Percentiles rank a stretch among this genome's conserved stretches.
These are phyloP conservation scores for Aurelia coerulea DNA, from an alignment of 30 jellyfish, hydroid and myxozoan genomes.

Conservation along the genomic window DNA sequence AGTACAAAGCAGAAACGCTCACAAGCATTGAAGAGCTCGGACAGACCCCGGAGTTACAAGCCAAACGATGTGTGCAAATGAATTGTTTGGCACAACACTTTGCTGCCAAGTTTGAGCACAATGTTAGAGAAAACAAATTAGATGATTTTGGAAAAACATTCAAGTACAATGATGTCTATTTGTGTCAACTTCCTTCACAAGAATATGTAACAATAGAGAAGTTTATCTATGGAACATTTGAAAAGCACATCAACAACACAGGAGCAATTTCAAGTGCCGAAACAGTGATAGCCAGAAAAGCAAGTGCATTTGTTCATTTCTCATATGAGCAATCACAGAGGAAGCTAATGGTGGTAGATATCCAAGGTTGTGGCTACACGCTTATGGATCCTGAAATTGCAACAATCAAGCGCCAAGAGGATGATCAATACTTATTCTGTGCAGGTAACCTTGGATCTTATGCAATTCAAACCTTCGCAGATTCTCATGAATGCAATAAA, in stretches of 20 bases:
- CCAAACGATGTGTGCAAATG: slow-evolving; percentile 26
- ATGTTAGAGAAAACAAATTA: slow-evolving; percentile 11
- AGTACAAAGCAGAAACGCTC: slow-evolving; percentile 1
- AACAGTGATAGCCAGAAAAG: no score
- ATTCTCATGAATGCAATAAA: slow-evolving; percentile 14
- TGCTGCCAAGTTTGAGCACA: slow-evolving; percentile 16
- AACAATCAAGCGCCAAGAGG: slow-evolving; percentile 17
- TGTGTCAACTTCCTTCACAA: slow-evolving; percentile 20
- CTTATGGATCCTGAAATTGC: slow-evolving; percentile 53
- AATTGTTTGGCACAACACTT: slow-evolving; percentile 28
- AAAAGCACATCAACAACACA: slow-evolving; percentile 26
- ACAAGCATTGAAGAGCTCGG: slow-evolving; percentile 29
- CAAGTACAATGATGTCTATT: slow-evolving; percentile 19
- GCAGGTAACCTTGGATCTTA: slow-evolving; percentile 22
- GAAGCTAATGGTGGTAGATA: slow-evolving; percentile 34
- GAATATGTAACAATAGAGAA: slow-evolving; percentile 27
- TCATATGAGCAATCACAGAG: not conserved
- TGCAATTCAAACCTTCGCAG: slow-evolving; percentile 22
- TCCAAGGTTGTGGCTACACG: slow-evolving; percentile 44
- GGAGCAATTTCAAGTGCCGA: slow-evolving; percentile 15
- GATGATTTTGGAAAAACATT: slow-evolving; percentile 8
- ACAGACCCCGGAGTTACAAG: slow-evolving; percentile 32
- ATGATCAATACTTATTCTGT: slow-evolving; percentile 17
- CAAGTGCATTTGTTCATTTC: no score
- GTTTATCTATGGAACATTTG: slow-evolving; percentile 31